Percentiles rank a stretch among this genome's conserved stretches.
Conservation (phyloP, 2,797 vertebrate species). For the Rhodeus uyekii region DNA sequence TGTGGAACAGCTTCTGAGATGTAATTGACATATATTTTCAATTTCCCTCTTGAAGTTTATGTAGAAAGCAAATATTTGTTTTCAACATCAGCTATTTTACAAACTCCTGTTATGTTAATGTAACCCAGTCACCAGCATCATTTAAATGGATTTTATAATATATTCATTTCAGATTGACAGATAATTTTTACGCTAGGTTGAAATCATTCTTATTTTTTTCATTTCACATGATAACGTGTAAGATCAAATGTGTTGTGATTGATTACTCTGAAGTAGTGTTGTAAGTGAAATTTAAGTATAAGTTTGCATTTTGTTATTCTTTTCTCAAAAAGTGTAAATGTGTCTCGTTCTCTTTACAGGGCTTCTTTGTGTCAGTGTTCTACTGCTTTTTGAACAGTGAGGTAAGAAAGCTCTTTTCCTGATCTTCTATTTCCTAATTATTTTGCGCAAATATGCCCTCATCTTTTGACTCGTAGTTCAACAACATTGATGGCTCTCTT, state of each 20-base stretch:
- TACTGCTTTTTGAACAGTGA: conserved; percentile 99
- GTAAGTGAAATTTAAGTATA: background rate
- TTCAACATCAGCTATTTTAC: background rate
- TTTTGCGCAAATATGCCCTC: background rate
- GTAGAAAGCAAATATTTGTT: background rate
- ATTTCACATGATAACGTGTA: background rate
- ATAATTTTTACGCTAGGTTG: background rate
- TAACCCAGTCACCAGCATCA: background rate
- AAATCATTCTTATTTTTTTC: background rate
- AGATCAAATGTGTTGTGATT: background rate
- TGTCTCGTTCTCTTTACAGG: conserved; percentile 71
- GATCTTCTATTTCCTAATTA: background rate
- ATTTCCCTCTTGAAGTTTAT: conserved; percentile 12
- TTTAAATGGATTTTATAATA: background rate
- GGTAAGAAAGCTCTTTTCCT: conserved; percentile 76
- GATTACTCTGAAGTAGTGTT: background rate
- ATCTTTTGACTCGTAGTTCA: background rate
- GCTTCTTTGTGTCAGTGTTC: conserved; percentile 98
- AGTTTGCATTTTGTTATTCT: no score
- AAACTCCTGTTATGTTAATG: conserved; percentile 16
- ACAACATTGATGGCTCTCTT: conserved; percentile 18
- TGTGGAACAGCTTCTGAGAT: background rate
- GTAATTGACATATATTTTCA: background rate
- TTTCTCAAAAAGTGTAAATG: background rate
- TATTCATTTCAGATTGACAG: conserved; percentile 22